Percentiles rank a stretch among this genome's conserved stretches.
phyloP scores from a whole-genome alignment of 2,888 invertebrate species.

The Drosophila nr. medialis region DNA sequence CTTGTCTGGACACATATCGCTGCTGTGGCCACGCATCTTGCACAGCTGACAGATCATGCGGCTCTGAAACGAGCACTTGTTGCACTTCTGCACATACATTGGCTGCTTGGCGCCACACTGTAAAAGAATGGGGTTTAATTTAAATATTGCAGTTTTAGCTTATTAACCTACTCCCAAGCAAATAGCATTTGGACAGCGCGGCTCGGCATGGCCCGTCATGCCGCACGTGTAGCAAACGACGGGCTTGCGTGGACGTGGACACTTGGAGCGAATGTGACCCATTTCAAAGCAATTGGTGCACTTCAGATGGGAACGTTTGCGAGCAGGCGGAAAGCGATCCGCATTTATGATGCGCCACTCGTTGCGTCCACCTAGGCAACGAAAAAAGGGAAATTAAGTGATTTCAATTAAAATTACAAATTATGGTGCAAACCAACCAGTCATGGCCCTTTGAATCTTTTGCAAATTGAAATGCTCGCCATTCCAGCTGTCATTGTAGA shows the following conservation, averaged over 20 bases:
- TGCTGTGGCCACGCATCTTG: constrained; percentile 87
- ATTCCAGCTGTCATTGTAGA: constrained; percentile 89
- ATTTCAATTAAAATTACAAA: neutral
- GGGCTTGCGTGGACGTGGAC: constrained; percentile 86
- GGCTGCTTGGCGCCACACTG: constrained; percentile 89
- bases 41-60: constrained; percentile 87
- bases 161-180: constrained; percentile 88
- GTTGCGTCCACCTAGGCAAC: constrained; percentile 46
- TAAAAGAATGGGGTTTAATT: constrained; percentile 65
- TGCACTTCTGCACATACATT: constrained; percentile 87
- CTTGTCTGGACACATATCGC: constrained; percentile 88
- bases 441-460: constrained; percentile 87
- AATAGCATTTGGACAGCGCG: constrained; percentile 89
- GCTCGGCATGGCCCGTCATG: constrained; percentile 87
- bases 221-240: constrained; percentile 89
- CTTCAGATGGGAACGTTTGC: constrained; percentile 82
- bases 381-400: neutral
- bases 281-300: constrained; percentile 88
- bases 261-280: constrained; percentile 88
- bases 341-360: constrained; percentile 80
- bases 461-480: constrained; percentile 87
- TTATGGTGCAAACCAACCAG: constrained; percentile 85
- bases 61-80: constrained; percentile 86
- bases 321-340: constrained; percentile 76
- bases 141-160: neutral